Evolutionary conservation across 2,113 vertebrate genomes (phyloP), one percentile per base, ranked within the genome.

Genomic region (Rhipidura dahli): DNA sequence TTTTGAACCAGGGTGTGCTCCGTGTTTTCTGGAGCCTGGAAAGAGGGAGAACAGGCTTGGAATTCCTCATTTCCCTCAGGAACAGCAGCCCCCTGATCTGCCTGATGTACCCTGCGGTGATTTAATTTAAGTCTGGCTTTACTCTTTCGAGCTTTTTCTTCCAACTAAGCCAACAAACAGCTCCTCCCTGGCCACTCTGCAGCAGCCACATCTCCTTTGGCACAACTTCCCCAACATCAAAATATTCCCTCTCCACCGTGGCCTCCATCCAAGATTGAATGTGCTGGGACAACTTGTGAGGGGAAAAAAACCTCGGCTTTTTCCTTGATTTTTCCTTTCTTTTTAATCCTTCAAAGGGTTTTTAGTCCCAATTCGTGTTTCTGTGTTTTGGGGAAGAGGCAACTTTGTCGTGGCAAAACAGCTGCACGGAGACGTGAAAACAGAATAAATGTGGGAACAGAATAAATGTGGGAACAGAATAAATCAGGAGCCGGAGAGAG

Each of bases 401-500:
- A 4, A 39, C 82, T 83, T 73, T 61, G 71, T 77, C 33, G 2
- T 53, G 63, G 92, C 66, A 39, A 77, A 86, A 39, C 63, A 82
- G 66, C 77, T 30, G 57, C 15, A 3, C 9, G 39, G 56, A 47
- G 86, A 57, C 1, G 40, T 12, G 50, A 9, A n/a, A 66, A 40
- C 42, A 23, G 77, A 66, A 56, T 66, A 90, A 89, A 93, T 87
- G 49, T 10, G 49, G 7, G 28, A 57, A 30, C 40, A 22, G 77
- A 66, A 54, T 66, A 87, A 60, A 50, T 49, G 72, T 16, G 44
- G 11, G 40, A 47, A 5, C 13, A 15, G 57, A 65, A 86, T 76
- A 72, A 88, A 93, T 92, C 75, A 56, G 90, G 91, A 96, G 84
- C 7, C 4, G 63, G 28, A 61, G 90, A 65, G 72, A 90, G 92